A percentile compares a stretch with the other conserved stretches of the same genome.
Conservation (phyloP, 2,797 vertebrate species). For the Fringilla coelebs region DNA sequence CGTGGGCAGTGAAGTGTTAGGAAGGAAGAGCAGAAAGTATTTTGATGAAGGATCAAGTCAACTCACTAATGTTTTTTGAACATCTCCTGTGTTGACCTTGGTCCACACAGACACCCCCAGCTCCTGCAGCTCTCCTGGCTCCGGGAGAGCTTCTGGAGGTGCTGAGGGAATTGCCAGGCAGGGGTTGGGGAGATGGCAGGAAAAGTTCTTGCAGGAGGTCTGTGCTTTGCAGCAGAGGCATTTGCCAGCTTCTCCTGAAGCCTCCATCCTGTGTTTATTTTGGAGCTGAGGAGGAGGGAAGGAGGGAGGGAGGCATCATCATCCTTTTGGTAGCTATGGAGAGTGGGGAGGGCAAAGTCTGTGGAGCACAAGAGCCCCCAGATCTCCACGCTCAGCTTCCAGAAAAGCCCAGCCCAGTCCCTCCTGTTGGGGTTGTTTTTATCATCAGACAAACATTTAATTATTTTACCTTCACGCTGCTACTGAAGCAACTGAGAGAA, state of each 20-base stretch:
- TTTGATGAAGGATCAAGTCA: slow-evolving; percentile 51
- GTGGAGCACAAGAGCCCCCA: background rate
- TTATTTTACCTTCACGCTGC: slow-evolving; percentile 32
- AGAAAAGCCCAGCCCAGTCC: background rate
- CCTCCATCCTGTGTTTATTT: slow-evolving; percentile 45
- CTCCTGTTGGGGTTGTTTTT: background rate
- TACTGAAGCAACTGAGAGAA: slow-evolving; percentile 33
- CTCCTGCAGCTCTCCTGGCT: background rate
- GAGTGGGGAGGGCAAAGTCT: slow-evolving; percentile 16
- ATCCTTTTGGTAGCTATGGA: background rate
- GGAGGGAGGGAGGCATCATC: background rate
- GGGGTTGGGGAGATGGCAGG: background rate
- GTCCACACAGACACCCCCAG: background rate
- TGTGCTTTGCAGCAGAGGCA: background rate
- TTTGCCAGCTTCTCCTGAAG: slow-evolving; percentile 25
- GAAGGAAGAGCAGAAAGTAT: slow-evolving; percentile 47
- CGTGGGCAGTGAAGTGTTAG: slow-evolving; percentile 62
- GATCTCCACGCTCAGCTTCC: background rate
- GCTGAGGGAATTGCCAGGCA: background rate
- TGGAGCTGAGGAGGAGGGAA: slow-evolving; percentile 22
- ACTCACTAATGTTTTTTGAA: slow-evolving; percentile 20
- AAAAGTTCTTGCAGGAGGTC: background rate
- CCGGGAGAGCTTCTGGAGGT: background rate
- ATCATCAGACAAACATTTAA: slow-evolving; percentile 39
- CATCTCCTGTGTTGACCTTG: slow-evolving; percentile 34